Evolutionary conservation across 2,113 vertebrate genomes (phyloP), one percentile per base, ranked within the genome.

Genomic region (Micromys minutus): DNA sequence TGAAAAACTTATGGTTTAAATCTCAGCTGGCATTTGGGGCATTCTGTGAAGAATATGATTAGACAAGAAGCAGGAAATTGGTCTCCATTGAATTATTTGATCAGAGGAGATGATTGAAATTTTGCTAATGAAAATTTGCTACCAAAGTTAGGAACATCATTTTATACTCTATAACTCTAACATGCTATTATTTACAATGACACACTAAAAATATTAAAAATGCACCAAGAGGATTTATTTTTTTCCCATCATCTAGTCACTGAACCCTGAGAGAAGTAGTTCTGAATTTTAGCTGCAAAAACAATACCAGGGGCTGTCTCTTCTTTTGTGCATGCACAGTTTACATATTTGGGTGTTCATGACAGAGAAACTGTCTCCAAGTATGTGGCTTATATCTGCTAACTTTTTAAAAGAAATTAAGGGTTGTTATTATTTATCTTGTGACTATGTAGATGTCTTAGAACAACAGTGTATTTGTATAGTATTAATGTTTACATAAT

Each of bases 91-190:
- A 7, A n/a, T 89, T 79, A 45, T 26, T 47, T 90, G 57, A 85
- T 63, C 67, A 47, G 10, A 93, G 55, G 81, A 77, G 87, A 84
- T 71, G 5, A 84, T 75, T 86, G 42, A 74, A 93, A 83, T 83
- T 79, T 91, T 67, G 79, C 81, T 74, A 89, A 75, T n/a, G 45
- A 76, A 87, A 79, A 77, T 42, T 34, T 59, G 42, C 17, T 92
- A 34, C 2, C 59, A 59, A 91, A 57, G 7, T 65, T 71, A 85
- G 71, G 8, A 39, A 59, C 10, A 39, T 85, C 45, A 65, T 84
- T 94, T 95, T 89, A n/a, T 59, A 75, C 90, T 93, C 90, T 75
- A 69, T 76, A 61, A 50, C 17, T 15, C n/a, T 57, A 13, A 50
- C 65, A 47, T 12, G 16, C 65, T 17, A 36, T 55, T 90, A 11